These are phyloP conservation scores for Graphium colonna DNA, from an alignment of 2,888 invertebrate species.

Conservation along the genomic window DNA sequence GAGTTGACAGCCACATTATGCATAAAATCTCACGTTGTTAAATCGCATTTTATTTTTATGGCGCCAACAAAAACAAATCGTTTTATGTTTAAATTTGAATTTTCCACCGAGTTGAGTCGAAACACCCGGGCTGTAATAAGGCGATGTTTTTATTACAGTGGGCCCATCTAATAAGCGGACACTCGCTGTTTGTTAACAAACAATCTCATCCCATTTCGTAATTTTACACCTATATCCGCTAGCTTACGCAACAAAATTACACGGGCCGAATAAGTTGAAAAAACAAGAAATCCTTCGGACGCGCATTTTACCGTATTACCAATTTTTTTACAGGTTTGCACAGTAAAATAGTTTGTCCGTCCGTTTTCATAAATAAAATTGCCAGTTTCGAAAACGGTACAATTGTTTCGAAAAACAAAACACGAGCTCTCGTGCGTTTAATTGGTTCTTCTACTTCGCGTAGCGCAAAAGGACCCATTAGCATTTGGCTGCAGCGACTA, in stretches of 20 bases:
- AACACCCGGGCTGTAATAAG: constrained; percentile 58
- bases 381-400: no score
- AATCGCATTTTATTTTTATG: constrained; percentile 65
- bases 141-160: constrained; percentile 72
- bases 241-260: constrained; percentile 52
- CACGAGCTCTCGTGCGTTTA: no score
- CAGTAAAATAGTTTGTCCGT: neutral
- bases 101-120: constrained; percentile 45
- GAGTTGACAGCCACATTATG: constrained; percentile 41
- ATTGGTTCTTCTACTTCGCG: no score
- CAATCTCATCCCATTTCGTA: constrained; percentile 64
- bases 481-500: no score
- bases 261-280: constrained; percentile 43
- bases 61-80: constrained; percentile 64
- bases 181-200: constrained; percentile 68
- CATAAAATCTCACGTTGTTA: constrained; percentile 52
- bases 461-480: no score
- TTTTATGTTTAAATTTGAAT: constrained; percentile 69
- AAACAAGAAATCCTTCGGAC: constrained; percentile 36
- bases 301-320: constrained; percentile 5
- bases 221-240: constrained; percentile 64
- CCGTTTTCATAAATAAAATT: neutral
- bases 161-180: constrained; percentile 71
- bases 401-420: no score
- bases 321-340: neutral